Base-by-base conservation (phyloP, 2,888 invertebrate species). In the Lepidocyrtoides sp. region DNA sequence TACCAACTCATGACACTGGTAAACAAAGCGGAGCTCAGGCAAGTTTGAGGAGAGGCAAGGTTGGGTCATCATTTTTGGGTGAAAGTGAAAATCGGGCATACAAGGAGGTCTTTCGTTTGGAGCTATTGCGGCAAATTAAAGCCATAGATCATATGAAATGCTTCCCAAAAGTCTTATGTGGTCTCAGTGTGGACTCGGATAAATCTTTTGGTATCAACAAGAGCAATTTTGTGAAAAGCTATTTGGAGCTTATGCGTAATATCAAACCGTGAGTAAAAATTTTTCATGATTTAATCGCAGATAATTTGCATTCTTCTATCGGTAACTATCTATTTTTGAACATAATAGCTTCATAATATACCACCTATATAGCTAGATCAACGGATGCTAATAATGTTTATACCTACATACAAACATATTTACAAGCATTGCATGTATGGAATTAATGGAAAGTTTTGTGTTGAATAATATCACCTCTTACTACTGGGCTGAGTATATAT, bases 101-200 rank as follows among this genome's bases (percentile, higher is more conserved):
- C 41, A 91, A 84, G 29, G 85, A 92, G 41, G 60, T 63, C 20
- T 66, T 87, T 60, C 84, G 92, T 12, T 44, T 92, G 36, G 89
- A 91, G 51, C 79, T 92, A 41, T 82, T 92, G 26, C 89, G 91
- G 41, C 91, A 92, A 89, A 92, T 92, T 82, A 91, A 92, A 66
- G 85, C 89, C 66, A 89, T 91, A 82, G 92, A 92, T 89, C 92
- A 92, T 86, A 91, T 91, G 91, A 92, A 91, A 86, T 92, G 92
- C 41, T 92, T 92, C 79, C 92, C 92, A 17, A 92, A 92, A 89
- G 92, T 92, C 48, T 60, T 92, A 5, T 92, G 92, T 51, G 92
- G 92, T 23, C 91, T 92, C 36, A 91, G 91, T 48, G 92, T 92
- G 66, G 92, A 92, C 63, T 91, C 92, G 36, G 91, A 91, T 54